Evolutionary conservation across 2,113 vertebrate genomes (phyloP).

Genomic region (Urocynchramus pylzowi): DNA sequence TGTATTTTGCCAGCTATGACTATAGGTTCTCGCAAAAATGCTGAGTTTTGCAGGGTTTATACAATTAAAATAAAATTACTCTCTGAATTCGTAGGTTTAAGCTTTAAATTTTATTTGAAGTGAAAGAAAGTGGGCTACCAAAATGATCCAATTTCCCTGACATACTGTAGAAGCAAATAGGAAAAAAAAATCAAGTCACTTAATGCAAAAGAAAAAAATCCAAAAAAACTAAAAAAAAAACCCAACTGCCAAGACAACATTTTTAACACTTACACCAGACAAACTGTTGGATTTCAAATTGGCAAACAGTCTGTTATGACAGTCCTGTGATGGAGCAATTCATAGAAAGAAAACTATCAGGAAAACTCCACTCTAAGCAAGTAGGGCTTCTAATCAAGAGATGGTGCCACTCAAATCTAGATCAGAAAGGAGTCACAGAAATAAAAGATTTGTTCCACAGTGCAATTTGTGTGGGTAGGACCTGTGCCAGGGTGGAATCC

Average conservation of each 20-base stretch:
- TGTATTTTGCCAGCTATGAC: background rate
- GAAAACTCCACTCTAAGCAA: conserved; percentile 46
- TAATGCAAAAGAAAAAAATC: conserved; percentile 9
- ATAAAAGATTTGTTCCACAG: background rate
- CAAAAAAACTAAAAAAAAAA: background rate
- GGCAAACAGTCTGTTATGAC: conserved; percentile 74
- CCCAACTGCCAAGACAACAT: conserved; percentile 64
- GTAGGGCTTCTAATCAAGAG: conserved; percentile 35
- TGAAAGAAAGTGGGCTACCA: conserved; percentile 1
- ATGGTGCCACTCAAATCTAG: conserved; percentile 40
- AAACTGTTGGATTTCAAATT: conserved; percentile 73
- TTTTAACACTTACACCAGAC: conserved; percentile 73
- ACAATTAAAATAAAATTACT: background rate
- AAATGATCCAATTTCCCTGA: conserved; percentile 22
- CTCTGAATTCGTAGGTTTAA: background rate
- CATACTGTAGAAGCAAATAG: conserved; percentile 35
- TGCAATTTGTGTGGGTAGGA: background rate
- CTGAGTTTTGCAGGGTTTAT: background rate
- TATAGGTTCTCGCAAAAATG: background rate
- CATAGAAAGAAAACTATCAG: conserved; percentile 67
- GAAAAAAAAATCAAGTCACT: conserved; percentile 33
- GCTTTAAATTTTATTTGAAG: background rate
- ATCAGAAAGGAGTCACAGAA: background rate
- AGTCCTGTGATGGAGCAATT: conserved; percentile 66
- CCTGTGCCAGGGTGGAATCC: background rate